Percentiles rank a stretch among this genome's conserved stretches.
phyloP scores from a whole-genome alignment of 2,888 invertebrate species.

The Platypus cylindrus region DNA sequence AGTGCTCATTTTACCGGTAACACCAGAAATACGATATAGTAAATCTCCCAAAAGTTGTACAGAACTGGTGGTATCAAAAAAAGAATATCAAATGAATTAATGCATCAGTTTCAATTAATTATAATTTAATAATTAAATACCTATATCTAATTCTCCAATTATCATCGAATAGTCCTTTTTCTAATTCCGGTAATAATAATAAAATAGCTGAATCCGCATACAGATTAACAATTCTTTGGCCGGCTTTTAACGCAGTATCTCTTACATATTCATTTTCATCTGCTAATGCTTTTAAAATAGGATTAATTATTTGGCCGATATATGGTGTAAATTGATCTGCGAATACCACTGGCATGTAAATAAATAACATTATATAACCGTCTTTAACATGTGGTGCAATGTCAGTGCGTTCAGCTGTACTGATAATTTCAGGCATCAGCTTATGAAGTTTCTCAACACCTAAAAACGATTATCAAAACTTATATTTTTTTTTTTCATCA shows the following conservation, averaged over 20 bases:
- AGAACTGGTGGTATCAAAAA: slow-evolving; percentile 44
- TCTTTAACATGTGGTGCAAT: slow-evolving; percentile 96
- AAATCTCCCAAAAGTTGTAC: slow-evolving; percentile 92
- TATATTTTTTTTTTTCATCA: not conserved
- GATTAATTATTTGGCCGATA: slow-evolving; percentile 82
- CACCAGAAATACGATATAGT: slow-evolving; percentile 91
- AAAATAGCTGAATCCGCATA: slow-evolving; percentile 94
- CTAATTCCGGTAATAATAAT: slow-evolving; percentile 83
- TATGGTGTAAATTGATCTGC: slow-evolving; percentile 91
- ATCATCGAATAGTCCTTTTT: slow-evolving; percentile 89
- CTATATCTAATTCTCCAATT: slow-evolving; percentile 92
- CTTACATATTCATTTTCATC: slow-evolving; percentile 98
- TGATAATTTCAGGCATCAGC: slow-evolving; percentile 94
- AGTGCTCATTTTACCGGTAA: slow-evolving; percentile 98
- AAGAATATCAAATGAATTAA: not conserved
- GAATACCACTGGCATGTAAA: slow-evolving; percentile 97
- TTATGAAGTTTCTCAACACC: slow-evolving; percentile 91
- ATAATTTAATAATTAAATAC: slow-evolving; percentile 16
- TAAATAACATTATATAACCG: slow-evolving; percentile 99
- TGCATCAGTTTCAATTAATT: slow-evolving; percentile 22
- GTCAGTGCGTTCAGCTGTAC: slow-evolving; percentile 83
- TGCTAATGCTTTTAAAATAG: slow-evolving; percentile 91
- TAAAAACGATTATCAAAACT: slow-evolving; percentile 2
- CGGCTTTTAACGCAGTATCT: slow-evolving; percentile 92
- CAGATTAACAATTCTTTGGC: slow-evolving; percentile 90